These are phyloP conservation scores for Luperina testacea DNA, from an alignment of 2,888 invertebrate species.

Conservation along the genomic window DNA sequence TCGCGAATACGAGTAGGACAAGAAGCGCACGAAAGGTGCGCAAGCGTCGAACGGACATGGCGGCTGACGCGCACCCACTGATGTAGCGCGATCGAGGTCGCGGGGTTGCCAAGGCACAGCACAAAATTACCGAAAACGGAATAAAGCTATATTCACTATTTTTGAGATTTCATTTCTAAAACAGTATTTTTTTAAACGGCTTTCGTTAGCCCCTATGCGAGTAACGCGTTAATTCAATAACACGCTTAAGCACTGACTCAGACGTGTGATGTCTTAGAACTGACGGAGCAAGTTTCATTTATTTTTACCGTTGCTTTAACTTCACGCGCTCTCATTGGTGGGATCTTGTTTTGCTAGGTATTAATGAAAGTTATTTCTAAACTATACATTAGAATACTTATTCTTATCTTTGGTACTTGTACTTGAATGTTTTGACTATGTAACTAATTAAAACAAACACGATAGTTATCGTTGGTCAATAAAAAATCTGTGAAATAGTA, in stretches of 20 bases:
- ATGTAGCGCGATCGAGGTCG: constrained; percentile 74
- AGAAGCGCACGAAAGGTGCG: constrained; percentile 77
- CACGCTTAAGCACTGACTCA: constrained; percentile 34
- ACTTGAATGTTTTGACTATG: neutral
- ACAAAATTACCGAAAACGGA: constrained; percentile 42
- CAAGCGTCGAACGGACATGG: constrained; percentile 81
- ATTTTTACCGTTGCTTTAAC: constrained; percentile 52
- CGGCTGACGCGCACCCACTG: constrained; percentile 83
- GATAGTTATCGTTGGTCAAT: too few species aligned
- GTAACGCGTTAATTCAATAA: constrained; percentile 44
- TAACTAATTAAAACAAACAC: neutral
- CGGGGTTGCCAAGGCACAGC: constrained; percentile 74
- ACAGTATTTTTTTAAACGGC: neutral
- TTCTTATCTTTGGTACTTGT: neutral
- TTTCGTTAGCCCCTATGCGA: neutral
- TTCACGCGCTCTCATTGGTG: constrained; percentile 41
- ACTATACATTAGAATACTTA: neutral
- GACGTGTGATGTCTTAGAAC: constrained; percentile 45
- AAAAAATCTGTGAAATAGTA: neutral
- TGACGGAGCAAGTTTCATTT: constrained; percentile 48
- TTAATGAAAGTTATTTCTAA: constrained; percentile 37
- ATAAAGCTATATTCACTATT: constrained; percentile 8
- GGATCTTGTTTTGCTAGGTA: constrained; percentile 15
- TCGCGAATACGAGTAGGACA: constrained; percentile 75
- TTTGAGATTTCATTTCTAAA: neutral